These are phyloP conservation scores for Varanus komodoensis DNA, from an alignment of 2,113 vertebrate genomes.

Conservation along the genomic window DNA sequence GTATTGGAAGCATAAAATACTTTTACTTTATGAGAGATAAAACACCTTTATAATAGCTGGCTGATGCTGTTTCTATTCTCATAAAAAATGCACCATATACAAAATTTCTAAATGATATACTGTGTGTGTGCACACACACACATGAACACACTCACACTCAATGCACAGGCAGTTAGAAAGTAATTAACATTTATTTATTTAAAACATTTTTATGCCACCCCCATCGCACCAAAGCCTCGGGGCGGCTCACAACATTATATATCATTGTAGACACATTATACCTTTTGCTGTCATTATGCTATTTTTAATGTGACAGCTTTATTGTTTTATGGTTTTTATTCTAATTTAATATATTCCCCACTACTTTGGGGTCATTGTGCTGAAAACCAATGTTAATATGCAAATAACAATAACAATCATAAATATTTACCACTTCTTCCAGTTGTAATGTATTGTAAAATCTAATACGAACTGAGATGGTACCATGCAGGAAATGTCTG, in stretches of 20 bases:
- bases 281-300: not conserved
- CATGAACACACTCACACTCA: no score
- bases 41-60: slow-evolving; percentile 12
- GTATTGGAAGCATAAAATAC: not conserved
- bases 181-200: no score
- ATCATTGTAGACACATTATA: slow-evolving; percentile 7
- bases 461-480: not conserved
- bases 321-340: not conserved
- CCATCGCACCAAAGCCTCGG: no score
- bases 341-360: not conserved
- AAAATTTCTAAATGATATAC: not conserved
- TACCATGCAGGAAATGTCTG: not conserved
- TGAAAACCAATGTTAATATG: not conserved
- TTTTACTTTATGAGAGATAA: slow-evolving; percentile 38
- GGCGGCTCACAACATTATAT: no score
- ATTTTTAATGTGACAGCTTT: not conserved
- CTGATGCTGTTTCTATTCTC: slow-evolving; percentile 9
- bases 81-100: not conserved
- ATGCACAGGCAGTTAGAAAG: not conserved
- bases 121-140: slow-evolving; percentile 37
- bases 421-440: no score
- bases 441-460: not conserved
- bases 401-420: not conserved
- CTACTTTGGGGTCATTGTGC: not conserved
- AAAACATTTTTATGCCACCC: no score